Percentiles rank a stretch among this genome's conserved stretches.
Evolutionary conservation across 2,888 invertebrate genomes (phyloP).

Genomic region (Scaptodrosophila latifasciaeformis): DNA sequence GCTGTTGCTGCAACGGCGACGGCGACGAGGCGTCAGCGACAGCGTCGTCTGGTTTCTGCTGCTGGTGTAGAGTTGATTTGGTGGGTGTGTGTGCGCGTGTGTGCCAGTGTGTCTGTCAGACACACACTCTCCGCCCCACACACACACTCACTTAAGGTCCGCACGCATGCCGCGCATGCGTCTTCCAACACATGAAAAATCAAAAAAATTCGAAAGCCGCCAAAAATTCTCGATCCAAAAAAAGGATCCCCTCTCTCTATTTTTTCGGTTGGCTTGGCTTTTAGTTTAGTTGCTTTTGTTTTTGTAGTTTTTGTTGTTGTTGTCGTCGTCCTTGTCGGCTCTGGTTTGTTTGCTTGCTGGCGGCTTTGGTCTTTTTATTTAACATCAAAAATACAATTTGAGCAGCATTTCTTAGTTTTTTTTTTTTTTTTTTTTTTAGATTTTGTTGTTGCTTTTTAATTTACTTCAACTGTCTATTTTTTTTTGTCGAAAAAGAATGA

Average conservation of each 20-base stretch:
- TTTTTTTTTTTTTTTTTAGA: conserved; percentile 16
- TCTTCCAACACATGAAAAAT: too few relatives aligned
- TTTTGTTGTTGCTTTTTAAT: too few relatives aligned
- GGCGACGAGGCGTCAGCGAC: too few relatives aligned
- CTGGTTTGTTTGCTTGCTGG: conserved; percentile 4
- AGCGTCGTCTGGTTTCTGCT: neutral
- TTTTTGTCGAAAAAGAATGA: neutral
- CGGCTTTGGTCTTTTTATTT: conserved; percentile 23
- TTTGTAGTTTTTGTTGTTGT: too few relatives aligned
- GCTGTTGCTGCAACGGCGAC: too few relatives aligned
- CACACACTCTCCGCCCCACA: conserved; percentile 11
- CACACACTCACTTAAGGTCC: conserved; percentile 42
- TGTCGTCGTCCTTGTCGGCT: conserved; percentile 27
- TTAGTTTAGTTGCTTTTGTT: conserved; percentile 23
- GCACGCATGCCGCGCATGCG: conserved; percentile 62
- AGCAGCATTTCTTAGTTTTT: conserved; percentile 43
- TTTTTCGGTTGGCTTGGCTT: conserved; percentile 26
- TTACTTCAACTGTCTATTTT: neutral
- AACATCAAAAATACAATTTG: conserved; percentile 52
- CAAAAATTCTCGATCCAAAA: too few relatives aligned
- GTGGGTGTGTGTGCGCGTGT: conserved; percentile 11
- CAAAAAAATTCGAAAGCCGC: too few relatives aligned
- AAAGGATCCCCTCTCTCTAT: too few relatives aligned
- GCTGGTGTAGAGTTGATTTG: neutral
- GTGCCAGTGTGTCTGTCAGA: too few relatives aligned